phyloP scores from a whole-genome alignment of 2,113 vertebrate species.

The Morone chrysops region DNA sequence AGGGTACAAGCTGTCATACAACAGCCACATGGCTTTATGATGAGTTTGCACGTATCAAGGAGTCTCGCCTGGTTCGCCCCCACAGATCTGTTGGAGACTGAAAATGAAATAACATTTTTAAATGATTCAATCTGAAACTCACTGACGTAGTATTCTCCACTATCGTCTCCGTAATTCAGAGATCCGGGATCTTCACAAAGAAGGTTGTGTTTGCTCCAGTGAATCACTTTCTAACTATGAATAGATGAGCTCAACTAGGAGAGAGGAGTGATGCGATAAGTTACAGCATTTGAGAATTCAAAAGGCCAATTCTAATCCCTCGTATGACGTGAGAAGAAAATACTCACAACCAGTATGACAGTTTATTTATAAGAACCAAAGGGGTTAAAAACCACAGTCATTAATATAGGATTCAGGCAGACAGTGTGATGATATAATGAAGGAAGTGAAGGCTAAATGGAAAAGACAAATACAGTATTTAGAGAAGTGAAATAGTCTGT shows the following conservation, averaged over 20 bases:
- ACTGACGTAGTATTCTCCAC: background rate
- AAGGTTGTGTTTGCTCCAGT: background rate
- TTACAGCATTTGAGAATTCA: background rate
- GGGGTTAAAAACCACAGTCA: background rate
- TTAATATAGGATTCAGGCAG: background rate
- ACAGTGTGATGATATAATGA: background rate
- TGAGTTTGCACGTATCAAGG: slow-evolving; percentile 6
- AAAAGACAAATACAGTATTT: slow-evolving; percentile 2
- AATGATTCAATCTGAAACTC: background rate
- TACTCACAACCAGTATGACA: background rate
- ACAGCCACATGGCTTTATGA: slow-evolving; percentile 32
- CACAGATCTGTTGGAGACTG: slow-evolving; percentile 35
- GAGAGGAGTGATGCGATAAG: too few relatives aligned
- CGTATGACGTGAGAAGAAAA: background rate
- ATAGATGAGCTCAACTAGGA: background rate
- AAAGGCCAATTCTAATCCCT: background rate
- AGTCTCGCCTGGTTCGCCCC: slow-evolving; percentile 32
- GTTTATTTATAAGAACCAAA: background rate
- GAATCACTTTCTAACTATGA: background rate
- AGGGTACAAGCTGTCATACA: slow-evolving; percentile 13
- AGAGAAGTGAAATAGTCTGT: slow-evolving; percentile 28
- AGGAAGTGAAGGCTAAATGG: slow-evolving; percentile 15
- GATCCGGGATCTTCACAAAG: background rate
- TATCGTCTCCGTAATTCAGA: background rate
- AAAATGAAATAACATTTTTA: slow-evolving; percentile 46